These are phyloP conservation scores for Pao palembangensis DNA, from an alignment of 2,113 vertebrate species.

Conservation along the genomic window DNA sequence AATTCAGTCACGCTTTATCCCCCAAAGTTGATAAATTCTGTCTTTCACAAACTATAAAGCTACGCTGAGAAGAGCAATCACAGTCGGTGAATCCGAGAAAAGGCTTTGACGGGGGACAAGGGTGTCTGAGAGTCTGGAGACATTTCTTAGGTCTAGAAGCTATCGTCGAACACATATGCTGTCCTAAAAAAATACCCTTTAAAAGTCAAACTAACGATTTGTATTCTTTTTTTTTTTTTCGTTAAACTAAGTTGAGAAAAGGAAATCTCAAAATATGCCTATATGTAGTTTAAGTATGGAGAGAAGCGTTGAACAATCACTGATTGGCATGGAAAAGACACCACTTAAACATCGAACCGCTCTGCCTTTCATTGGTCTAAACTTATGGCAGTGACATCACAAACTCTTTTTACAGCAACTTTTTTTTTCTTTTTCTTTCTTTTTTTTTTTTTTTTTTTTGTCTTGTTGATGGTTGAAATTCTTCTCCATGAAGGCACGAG, in stretches of 20 bases:
- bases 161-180: conserved; percentile 78
- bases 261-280: conserved; percentile 69
- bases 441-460: conserved; percentile 6
- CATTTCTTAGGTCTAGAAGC: conserved; percentile 86
- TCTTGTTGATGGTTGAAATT: too few species aligned
- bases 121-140: conserved; percentile 71
- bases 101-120: conserved; percentile 76
- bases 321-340: conserved; percentile 74
- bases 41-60: conserved; percentile 91
- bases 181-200: conserved; percentile 83
- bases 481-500: conserved; percentile 62
- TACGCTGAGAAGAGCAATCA: conserved; percentile 77
- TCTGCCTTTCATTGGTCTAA: conserved; percentile 63
- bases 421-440: conserved; percentile 8
- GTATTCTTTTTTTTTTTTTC: conserved; percentile 48
- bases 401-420: conserved; percentile 36
- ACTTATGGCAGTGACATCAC: conserved; percentile 64
- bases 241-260: conserved; percentile 72
- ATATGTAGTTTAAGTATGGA: conserved; percentile 68
- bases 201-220: conserved; percentile 81
- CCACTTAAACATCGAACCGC: conserved; percentile 65
- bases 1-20: conserved; percentile 79
- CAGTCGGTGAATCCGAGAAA: conserved; percentile 78
- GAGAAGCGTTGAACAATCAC: conserved; percentile 72
- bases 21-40: conserved; percentile 78